Conservation (phyloP, 2,888 invertebrate species). For the Ariolimax columbianus region DNA sequence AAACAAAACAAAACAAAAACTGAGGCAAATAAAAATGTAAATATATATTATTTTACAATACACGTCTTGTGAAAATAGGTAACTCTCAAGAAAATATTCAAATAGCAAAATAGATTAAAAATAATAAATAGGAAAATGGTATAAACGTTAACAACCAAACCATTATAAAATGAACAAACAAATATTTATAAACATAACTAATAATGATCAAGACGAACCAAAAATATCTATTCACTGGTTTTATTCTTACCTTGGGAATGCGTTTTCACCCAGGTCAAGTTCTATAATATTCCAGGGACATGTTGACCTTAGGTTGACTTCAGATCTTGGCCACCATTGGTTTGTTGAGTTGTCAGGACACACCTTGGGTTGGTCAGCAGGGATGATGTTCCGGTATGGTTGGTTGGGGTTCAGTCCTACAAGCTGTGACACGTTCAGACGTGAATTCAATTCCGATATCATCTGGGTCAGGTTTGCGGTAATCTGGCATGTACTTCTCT, state of each 20-base stretch:
- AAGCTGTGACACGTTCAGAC: background rate
- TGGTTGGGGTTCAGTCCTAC: conserved; percentile 9
- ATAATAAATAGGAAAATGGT: too few relatives aligned
- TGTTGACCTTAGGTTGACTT: conserved; percentile 8
- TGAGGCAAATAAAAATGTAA: too few relatives aligned
- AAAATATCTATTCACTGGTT: too few relatives aligned
- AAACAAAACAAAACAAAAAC: too few relatives aligned
- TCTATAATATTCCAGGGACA: conserved; percentile 32
- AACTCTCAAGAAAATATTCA: too few relatives aligned
- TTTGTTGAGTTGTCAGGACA: background rate
- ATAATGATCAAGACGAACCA: too few relatives aligned
- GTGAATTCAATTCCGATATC: conserved; percentile 24
- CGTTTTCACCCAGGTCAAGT: background rate
- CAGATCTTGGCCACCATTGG: background rate
- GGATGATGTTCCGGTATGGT: background rate
- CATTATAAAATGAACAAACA: too few relatives aligned
- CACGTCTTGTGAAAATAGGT: too few relatives aligned
- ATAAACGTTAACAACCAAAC: too few relatives aligned
- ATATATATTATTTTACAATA: too few relatives aligned
- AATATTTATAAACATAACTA: too few relatives aligned
- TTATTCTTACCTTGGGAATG: conserved; percentile 40
- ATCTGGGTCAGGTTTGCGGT: conserved; percentile 14
- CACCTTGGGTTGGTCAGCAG: background rate
- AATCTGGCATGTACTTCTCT: conserved; percentile 24
- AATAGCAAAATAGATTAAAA: too few relatives aligned